Conservation (phyloP, 2,113 vertebrate species). For the Delphinapterus leucas region DNA sequence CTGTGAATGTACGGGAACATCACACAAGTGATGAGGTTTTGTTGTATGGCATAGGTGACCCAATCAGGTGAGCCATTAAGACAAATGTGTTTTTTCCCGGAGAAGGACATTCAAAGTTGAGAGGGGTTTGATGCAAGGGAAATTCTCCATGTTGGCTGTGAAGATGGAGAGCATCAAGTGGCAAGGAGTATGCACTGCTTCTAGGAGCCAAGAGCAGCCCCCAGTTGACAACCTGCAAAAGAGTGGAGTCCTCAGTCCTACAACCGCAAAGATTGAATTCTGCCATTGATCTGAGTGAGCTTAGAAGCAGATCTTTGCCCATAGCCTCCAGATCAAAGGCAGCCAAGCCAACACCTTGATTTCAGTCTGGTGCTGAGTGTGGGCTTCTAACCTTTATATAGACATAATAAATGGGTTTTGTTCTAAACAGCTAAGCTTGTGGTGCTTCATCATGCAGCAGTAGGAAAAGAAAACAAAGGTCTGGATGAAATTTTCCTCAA, state of each 20-base stretch:
- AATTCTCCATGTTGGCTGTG: neutral
- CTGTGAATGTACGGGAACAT: fast-evolving
- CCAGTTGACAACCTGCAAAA: fast-evolving
- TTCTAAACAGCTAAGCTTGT: neutral
- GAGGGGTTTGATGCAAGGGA: neutral
- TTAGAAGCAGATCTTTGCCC: neutral
- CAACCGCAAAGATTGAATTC: neutral
- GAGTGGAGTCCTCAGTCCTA: too few species aligned
- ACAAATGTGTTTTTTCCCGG: neutral
- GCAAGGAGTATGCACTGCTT: neutral
- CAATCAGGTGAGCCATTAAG: too few species aligned
- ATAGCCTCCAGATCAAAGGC: neutral
- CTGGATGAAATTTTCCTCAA: neutral
- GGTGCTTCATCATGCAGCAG: fast-evolving
- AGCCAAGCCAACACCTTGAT: too few species aligned
- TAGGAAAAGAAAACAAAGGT: neutral
- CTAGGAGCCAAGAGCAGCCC: neutral
- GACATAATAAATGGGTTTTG: neutral
- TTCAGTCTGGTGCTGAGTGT: neutral
- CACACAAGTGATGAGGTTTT: neutral
- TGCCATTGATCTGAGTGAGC: too few species aligned
- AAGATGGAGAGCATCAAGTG: neutral
- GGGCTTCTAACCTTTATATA: neutral
- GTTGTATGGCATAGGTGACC: fast-evolving
- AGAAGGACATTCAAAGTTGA: neutral